These are phyloP conservation scores for Peucedramus taeniatus DNA, from an alignment of 2,113 vertebrate species.

Conservation along the genomic window DNA sequence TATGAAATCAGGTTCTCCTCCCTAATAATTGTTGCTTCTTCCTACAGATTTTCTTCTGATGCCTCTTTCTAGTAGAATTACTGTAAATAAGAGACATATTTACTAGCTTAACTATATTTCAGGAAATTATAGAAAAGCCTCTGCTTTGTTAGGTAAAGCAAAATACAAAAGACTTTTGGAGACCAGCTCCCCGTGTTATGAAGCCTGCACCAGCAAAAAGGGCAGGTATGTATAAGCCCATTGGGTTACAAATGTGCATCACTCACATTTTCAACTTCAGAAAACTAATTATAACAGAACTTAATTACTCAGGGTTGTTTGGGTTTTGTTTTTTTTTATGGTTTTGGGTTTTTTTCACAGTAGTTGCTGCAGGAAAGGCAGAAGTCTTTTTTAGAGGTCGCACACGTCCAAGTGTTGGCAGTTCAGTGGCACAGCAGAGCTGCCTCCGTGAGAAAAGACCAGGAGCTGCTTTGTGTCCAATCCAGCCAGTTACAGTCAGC, in stretches of 20 bases:
- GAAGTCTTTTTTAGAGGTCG: neutral
- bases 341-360: neutral
- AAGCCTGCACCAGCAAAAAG: neutral
- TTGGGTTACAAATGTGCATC: neutral
- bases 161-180: neutral
- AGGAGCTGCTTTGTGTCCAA: neutral
- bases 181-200: neutral
- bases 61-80: neutral
- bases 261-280: neutral
- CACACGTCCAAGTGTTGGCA: neutral
- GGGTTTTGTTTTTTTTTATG: neutral
- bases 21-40: neutral
- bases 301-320: neutral
- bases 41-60: neutral
- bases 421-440: neutral
- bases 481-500: neutral
- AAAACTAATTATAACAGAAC: neutral
- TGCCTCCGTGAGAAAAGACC: neutral
- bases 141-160: neutral
- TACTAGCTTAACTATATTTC: neutral
- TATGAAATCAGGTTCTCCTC: neutral
- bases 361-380: neutral
- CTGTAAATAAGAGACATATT: neutral
- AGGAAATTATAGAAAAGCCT: neutral
- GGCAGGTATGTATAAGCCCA: neutral